Conservation (phyloP, 2,888 invertebrate species). For the Hirtodrosophila alboralis region DNA sequence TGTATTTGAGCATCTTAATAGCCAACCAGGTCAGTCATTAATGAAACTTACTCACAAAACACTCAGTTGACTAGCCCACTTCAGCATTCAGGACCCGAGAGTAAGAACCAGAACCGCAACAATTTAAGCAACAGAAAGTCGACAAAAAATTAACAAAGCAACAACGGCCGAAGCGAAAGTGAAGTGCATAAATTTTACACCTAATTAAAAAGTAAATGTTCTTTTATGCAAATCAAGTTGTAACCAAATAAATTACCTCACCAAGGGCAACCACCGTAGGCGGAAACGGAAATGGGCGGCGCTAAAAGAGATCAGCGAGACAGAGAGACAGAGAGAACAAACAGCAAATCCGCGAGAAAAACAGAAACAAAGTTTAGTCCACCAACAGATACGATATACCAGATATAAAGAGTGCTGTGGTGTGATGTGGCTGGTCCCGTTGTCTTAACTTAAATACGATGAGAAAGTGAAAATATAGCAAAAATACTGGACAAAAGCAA, state of each 20-base stretch:
- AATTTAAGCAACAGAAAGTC: constrained; percentile 12
- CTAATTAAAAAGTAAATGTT: constrained; percentile 79
- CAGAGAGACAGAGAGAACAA: constrained; percentile 13
- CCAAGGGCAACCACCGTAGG: constrained; percentile 8
- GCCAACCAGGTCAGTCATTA: constrained; percentile 4
- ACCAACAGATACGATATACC: constrained; percentile 31
- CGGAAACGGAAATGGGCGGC: not conserved
- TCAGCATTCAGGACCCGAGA: not conserved
- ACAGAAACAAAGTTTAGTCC: constrained; percentile 29
- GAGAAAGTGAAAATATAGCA: constrained; percentile 51
- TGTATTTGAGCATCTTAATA: constrained; percentile 7
- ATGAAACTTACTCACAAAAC: constrained; percentile 14
- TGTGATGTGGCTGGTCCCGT: constrained; percentile 18
- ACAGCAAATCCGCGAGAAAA: constrained; percentile 29
- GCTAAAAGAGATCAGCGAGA: constrained; percentile 16
- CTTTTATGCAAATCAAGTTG: constrained; percentile 79
- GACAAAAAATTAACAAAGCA: constrained; percentile 3
- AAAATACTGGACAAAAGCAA: constrained; percentile 23
- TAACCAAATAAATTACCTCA: constrained; percentile 72
- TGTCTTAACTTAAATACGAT: constrained; percentile 9
- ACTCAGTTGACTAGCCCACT: not conserved
- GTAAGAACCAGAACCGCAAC: constrained; percentile 15
- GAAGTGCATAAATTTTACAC: constrained; percentile 77
- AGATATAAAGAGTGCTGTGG: constrained; percentile 7
- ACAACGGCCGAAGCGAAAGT: constrained; percentile 58